Evolutionary conservation across 2,113 vertebrate genomes (phyloP).

Genomic region (Rhineura floridana): DNA sequence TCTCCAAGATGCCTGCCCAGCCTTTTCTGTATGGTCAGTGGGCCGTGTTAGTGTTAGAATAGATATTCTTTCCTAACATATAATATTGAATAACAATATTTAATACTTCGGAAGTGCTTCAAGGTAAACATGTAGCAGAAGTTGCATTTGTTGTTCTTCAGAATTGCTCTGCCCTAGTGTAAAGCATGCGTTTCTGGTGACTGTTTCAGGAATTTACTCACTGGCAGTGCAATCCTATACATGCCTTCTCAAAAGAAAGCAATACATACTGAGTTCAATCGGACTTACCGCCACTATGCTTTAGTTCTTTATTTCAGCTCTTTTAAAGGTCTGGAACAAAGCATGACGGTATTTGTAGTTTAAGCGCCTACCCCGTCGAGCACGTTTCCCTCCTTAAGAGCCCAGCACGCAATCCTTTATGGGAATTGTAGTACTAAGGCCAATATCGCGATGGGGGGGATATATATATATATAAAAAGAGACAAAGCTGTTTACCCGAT

Average conservation of each 20-base stretch:
- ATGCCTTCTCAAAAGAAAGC: no score
- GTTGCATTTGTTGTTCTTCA: neutral
- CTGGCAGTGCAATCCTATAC: no score
- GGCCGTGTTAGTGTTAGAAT: neutral
- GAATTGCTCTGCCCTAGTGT: neutral
- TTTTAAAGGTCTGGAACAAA: neutral
- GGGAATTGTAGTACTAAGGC: slow-evolving; percentile 34
- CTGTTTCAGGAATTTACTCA: neutral
- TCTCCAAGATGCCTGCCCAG: neutral
- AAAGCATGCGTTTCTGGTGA: neutral
- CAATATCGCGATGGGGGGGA: no score
- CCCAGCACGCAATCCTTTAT: neutral
- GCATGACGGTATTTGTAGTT: slow-evolving; percentile 49
- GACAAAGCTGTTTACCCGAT: slow-evolving; percentile 5
- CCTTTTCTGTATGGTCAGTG: neutral
- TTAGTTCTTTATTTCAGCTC: no score
- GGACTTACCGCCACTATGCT: no score
- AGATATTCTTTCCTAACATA: no score
- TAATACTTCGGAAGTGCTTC: neutral
- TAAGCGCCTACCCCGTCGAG: neutral
- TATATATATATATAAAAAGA: no score
- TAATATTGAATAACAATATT: neutral
- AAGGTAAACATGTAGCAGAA: neutral
- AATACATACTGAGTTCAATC: no score
- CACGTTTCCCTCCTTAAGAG: no score